A percentile compares a stretch with the other conserved stretches of the same genome.
phyloP scores from a whole-genome alignment of 2,113 vertebrate genomes.

The Lamprotornis superbus region DNA sequence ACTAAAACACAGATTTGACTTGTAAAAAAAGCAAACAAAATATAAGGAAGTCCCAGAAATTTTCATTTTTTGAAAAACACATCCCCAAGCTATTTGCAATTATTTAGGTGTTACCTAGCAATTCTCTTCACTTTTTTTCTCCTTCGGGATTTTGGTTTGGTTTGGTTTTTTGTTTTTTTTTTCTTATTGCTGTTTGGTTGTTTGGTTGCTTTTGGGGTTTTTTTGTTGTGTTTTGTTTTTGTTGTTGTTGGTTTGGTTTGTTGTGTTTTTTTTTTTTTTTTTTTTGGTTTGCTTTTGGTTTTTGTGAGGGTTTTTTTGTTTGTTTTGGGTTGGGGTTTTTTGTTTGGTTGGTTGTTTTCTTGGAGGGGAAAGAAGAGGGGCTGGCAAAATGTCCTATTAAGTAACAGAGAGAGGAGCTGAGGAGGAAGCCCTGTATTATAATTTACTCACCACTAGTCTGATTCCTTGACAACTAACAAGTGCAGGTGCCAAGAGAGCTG shows the following conservation, averaged over 20 bases:
- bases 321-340: neutral
- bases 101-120: neutral
- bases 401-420: neutral
- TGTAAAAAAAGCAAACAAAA: neutral
- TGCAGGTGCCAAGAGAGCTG: neutral
- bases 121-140: neutral
- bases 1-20: neutral
- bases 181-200: no score
- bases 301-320: accelerated
- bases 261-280: neutral
- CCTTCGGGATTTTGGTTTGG: accelerated
- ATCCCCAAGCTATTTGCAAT: neutral
- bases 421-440: neutral
- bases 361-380: accelerated
- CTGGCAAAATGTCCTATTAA: neutral
- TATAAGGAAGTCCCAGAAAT: neutral
- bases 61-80: accelerated
- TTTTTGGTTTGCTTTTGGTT: neutral
- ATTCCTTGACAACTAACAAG: neutral
- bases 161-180: neutral
- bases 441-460: neutral
- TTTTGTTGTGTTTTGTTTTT: neutral
- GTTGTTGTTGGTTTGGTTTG: no score
- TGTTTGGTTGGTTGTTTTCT: neutral
- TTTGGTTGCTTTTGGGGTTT: no score